A percentile compares a stretch with the other conserved stretches of the same genome.
phyloP scores from a whole-genome alignment of 2,113 vertebrate species.

The Pedionomus torquatus region DNA sequence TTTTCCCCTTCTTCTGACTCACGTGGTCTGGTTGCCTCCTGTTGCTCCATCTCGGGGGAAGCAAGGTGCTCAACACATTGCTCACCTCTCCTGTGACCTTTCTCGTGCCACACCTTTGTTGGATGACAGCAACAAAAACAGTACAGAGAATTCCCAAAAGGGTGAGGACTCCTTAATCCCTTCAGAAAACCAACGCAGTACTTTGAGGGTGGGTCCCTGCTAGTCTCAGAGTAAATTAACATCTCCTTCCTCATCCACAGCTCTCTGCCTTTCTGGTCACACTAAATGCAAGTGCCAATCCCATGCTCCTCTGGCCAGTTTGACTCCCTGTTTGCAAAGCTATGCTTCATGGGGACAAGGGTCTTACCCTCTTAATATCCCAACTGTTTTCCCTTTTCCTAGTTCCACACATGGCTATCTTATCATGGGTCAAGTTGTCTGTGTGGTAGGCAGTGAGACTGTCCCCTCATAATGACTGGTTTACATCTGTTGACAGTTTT shows the following conservation, averaged over 20 bases:
- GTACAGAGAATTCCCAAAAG: conserved; percentile 79
- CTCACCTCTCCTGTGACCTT: conserved; percentile 75
- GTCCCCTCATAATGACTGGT: neutral
- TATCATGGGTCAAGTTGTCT: neutral
- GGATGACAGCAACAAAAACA: conserved; percentile 78
- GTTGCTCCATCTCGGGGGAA: conserved; percentile 65
- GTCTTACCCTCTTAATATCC: neutral
- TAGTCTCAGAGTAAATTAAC: conserved; percentile 58
- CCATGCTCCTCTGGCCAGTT: neutral
- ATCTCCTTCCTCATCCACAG: conserved; percentile 66
- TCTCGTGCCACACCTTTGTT: conserved; percentile 72
- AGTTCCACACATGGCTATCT: fast-evolving
- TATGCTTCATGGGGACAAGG: neutral
- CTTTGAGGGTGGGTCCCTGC: conserved; percentile 72
- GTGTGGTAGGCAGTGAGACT: neutral
- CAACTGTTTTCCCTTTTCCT: neutral
- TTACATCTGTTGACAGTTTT: neutral
- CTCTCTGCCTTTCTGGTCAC: conserved; percentile 27
- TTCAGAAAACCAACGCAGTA: conserved; percentile 76
- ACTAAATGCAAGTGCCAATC: neutral
- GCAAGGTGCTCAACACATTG: conserved; percentile 25
- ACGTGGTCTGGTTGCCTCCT: conserved; percentile 39
- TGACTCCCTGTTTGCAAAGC: neutral
- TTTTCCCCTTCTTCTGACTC: conserved; percentile 54
- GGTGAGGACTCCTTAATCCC: conserved; percentile 75